Percentiles rank a stretch among this genome's conserved stretches.
Evolutionary conservation across 2,888 invertebrate species (phyloP).

Genomic region (Drosophila differens): DNA sequence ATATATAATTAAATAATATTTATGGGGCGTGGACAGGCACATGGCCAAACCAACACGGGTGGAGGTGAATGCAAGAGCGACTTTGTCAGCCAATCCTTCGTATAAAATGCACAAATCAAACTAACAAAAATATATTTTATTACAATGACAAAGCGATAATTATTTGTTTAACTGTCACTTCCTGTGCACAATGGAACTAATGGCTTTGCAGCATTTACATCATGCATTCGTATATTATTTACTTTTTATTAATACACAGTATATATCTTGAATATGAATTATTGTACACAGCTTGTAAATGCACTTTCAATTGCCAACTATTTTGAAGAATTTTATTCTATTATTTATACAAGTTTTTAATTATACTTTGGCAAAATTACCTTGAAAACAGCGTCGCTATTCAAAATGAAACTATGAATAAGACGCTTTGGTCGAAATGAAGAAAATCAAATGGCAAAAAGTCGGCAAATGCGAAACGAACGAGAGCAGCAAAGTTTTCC

Average conservation of each 20-base stretch:
- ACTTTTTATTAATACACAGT: neutral
- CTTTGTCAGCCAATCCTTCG: conserved; percentile 26
- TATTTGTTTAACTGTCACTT: conserved; percentile 38
- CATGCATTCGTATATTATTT: neutral
- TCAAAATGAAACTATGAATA: conserved; percentile 68
- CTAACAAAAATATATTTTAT: conserved; percentile 5
- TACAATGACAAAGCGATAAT: conserved; percentile 34
- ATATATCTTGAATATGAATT: neutral
- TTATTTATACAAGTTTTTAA: conserved; percentile 45
- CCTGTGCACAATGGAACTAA: conserved; percentile 6
- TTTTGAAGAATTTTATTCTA: conserved; percentile 48
- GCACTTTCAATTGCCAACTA: conserved; percentile 60
- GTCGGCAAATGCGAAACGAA: conserved; percentile 31
- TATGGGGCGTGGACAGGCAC: conserved; percentile 78
- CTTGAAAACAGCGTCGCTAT: conserved; percentile 69
- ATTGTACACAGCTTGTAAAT: conserved; percentile 21
- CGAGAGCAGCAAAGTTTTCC: conserved; percentile 41
- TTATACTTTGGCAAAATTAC: conserved; percentile 61
- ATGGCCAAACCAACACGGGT: conserved; percentile 60
- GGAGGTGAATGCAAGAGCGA: conserved; percentile 8
- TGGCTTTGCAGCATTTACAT: neutral
- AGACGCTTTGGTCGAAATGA: conserved; percentile 29
- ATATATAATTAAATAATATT: conserved; percentile 74
- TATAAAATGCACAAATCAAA: conserved; percentile 15
- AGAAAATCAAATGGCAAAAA: conserved; percentile 48